Conservation (phyloP, 2,888 invertebrate species). For the Thymelicus lineola region DNA sequence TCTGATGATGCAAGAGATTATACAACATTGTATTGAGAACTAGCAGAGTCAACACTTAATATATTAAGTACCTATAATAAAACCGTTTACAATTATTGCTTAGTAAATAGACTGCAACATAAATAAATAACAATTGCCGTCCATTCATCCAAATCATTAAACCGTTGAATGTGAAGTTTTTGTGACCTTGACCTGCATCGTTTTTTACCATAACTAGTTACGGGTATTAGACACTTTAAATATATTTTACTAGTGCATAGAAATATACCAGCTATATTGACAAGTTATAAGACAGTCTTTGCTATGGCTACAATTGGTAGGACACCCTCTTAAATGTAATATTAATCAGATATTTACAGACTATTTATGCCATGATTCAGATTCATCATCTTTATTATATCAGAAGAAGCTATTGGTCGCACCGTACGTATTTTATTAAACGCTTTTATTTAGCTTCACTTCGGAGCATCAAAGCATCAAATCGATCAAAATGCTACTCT, state of each 20-base stretch:
- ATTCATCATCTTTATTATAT: constrained; percentile 12
- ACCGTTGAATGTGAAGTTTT: constrained; percentile 16
- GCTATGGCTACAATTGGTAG: background rate
- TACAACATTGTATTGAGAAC: too few relatives aligned
- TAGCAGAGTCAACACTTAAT: too few relatives aligned
- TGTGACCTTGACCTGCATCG: constrained; percentile 35
- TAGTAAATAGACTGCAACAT: background rate
- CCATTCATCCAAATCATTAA: constrained; percentile 34
- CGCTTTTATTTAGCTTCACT: too few relatives aligned
- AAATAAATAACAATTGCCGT: constrained; percentile 1
- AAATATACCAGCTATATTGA: background rate
- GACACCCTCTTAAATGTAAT: constrained; percentile 8
- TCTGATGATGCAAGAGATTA: too few relatives aligned
- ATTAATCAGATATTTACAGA: constrained; percentile 10
- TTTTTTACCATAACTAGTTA: constrained; percentile 7
- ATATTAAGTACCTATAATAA: background rate
- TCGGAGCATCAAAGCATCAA: too few relatives aligned
- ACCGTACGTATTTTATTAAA: constrained; percentile 1
- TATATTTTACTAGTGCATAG: background rate
- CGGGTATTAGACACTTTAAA: background rate
- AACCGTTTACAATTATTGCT: constrained; percentile 2
- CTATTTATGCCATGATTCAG: constrained; percentile 18
- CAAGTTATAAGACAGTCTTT: constrained; percentile 6
- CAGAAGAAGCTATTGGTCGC: background rate
- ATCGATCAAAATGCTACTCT: too few relatives aligned